These are phyloP conservation scores for Anolis carolinensis DNA, from an alignment of 2,113 vertebrate species.

Conservation along the genomic window DNA sequence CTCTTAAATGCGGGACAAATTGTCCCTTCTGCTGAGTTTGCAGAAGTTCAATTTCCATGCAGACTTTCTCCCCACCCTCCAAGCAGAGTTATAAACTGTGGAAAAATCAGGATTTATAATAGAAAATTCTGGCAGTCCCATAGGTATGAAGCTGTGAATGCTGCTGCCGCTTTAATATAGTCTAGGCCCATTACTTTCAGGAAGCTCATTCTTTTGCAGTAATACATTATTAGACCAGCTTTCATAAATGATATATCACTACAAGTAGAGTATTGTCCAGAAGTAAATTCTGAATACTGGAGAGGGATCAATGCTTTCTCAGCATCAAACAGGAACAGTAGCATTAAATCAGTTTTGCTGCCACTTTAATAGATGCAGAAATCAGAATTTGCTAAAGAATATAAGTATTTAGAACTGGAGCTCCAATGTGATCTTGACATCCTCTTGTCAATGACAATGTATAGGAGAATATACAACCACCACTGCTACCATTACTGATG, in stretches of 20 bases:
- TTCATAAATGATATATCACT: slow-evolving; percentile 31
- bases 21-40: background rate
- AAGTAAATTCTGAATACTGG: slow-evolving; percentile 35
- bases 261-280: slow-evolving; percentile 2
- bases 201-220: slow-evolving; percentile 38
- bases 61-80: background rate
- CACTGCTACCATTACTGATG: background rate
- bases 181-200: slow-evolving; percentile 13
- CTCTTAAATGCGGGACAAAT: background rate
- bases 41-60: background rate
- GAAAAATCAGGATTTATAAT: background rate
- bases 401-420: background rate
- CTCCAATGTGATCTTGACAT: background rate
- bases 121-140: slow-evolving; percentile 1
- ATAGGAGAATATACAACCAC: too few relatives aligned
- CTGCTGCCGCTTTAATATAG: background rate
- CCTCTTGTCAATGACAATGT: background rate
- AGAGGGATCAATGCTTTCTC: slow-evolving; percentile 43
- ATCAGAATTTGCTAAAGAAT: background rate
- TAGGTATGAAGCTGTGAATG: accelerated
- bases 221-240: slow-evolving; percentile 31
- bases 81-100: background rate
- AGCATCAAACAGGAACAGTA: slow-evolving; percentile 27
- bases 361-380: background rate
- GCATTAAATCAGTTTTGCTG: slow-evolving; percentile 36